Base-by-base conservation (phyloP, 2,797 vertebrate genomes). In the Malacoraja senta region DNA sequence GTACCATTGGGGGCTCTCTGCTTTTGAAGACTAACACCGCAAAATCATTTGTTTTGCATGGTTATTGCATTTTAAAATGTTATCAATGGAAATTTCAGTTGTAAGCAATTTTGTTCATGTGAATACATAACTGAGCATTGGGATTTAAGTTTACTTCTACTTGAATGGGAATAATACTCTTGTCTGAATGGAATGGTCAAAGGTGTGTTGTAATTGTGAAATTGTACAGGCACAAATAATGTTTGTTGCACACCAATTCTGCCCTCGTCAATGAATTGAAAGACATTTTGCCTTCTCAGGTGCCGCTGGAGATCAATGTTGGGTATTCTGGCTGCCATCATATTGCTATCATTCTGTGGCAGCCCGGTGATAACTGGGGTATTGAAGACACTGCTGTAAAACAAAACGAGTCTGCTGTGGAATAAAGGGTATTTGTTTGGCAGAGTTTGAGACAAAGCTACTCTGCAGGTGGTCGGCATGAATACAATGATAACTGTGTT, bases 1-100 rank as follows among this genome's bases (percentile, higher is more conserved):
- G 98, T 78, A 53, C 95, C 26, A 94, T 97, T 84, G 98, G 98
- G 71, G 94, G 98, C 81, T 96, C 96, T 96, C 97, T 99, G 84
- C 94, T 98, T 24, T 78, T 98, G 74, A 97, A 97, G 0, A 96
- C 98, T 86, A 96, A 96, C 94, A 96, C 95, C 29, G 95, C 96
- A 93, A 95, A 95, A 94, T 97, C 98, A 95, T 84, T 97, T n/a
- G 97, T 98, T 99, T 94, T 94, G 96, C 95, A 38, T 19, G 35
- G 53, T 61, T 2, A 61, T 58, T 53, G 38, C 44, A 26, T 53
- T 84, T 81, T 26, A 58, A 29, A 13, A 53, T 29, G 13, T 29
- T 84, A 21, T 53, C 38, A 29, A 1, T 84, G 29, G 21, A 61
- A 58, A 84, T 29, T 58, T 84, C 24, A 58, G 38, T 84, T 84